Evolutionary conservation across 2,888 invertebrate genomes (phyloP).

Genomic region (Caenorhabditis doughertyi): DNA sequence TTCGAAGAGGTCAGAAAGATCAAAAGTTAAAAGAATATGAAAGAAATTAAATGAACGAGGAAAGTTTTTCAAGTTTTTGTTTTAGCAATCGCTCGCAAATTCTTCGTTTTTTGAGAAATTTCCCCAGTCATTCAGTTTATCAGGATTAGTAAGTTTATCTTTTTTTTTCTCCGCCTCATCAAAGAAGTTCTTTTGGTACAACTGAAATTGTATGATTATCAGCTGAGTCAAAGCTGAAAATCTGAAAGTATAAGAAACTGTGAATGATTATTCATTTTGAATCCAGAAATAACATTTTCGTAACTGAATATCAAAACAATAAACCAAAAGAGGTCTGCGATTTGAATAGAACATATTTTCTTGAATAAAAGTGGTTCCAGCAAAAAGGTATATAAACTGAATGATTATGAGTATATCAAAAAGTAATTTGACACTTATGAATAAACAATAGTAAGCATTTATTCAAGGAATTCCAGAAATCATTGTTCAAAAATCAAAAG

Average conservation of each 20-base stretch:
- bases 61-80: background rate
- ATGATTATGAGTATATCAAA: conserved; percentile 9
- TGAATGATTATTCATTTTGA: background rate
- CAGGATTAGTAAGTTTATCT: no score
- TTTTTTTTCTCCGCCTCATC: no score
- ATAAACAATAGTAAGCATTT: conserved; percentile 20
- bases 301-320: background rate
- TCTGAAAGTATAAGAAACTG: conserved; percentile 17
- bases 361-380: background rate
- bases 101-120: background rate
- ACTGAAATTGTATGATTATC: background rate
- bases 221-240: background rate
- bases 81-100: background rate
- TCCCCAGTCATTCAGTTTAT: no score
- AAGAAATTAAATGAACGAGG: background rate
- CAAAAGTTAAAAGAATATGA: conserved; percentile 19
- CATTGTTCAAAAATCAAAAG: conserved; percentile 10
- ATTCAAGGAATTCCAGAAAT: conserved; percentile 1
- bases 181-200: background rate
- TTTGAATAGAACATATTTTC: background rate
- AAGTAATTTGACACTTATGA: conserved; percentile 14
- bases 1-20: conserved; percentile 36
- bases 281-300: background rate
- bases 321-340: background rate
- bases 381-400: background rate